A percentile compares a stretch with the other conserved stretches of the same genome.
Conservation (phyloP, 2,888 invertebrate genomes). For the Epicampocera succincta region DNA sequence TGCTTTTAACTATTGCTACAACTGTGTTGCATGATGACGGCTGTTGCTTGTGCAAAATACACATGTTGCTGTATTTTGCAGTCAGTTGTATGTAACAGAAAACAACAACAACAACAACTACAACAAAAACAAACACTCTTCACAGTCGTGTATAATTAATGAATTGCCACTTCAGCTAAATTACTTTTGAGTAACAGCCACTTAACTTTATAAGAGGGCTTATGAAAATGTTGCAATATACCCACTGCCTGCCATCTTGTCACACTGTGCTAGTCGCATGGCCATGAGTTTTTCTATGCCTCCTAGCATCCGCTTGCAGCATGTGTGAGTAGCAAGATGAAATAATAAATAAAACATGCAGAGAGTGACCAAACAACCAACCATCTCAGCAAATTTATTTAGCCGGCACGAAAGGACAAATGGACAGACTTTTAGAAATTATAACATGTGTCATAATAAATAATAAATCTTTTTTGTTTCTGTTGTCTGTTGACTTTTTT, state of each 20-base stretch:
- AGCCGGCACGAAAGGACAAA: conserved; percentile 22
- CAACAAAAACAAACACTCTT: conserved; percentile 40
- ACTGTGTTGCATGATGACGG: conserved; percentile 31
- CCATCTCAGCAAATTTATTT: conserved; percentile 41
- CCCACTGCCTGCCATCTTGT: not conserved
- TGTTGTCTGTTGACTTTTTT: conserved; percentile 9
- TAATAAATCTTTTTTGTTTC: conserved; percentile 65
- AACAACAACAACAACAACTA: no score
- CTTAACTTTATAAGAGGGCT: conserved; percentile 69
- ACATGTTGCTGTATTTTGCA: conserved; percentile 38
- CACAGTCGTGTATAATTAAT: conserved; percentile 77
- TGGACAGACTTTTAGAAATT: conserved; percentile 38
- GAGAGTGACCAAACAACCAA: conserved; percentile 53
- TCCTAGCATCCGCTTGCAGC: conserved; percentile 27
- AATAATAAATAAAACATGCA: conserved; percentile 37
- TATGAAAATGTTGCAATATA: conserved; percentile 65
- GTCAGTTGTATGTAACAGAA: not conserved
- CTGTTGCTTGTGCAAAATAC: conserved; percentile 35
- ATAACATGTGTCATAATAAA: conserved; percentile 69
- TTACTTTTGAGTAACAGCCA: conserved; percentile 77
- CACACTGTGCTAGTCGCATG: not conserved
- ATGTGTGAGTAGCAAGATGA: conserved; percentile 17
- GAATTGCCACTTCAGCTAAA: conserved; percentile 79
- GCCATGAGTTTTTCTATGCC: conserved; percentile 12
- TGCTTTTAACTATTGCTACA: conserved; percentile 24